phyloP scores from a whole-genome alignment of 2,888 invertebrate species.

The Coenonympha glycerion region DNA sequence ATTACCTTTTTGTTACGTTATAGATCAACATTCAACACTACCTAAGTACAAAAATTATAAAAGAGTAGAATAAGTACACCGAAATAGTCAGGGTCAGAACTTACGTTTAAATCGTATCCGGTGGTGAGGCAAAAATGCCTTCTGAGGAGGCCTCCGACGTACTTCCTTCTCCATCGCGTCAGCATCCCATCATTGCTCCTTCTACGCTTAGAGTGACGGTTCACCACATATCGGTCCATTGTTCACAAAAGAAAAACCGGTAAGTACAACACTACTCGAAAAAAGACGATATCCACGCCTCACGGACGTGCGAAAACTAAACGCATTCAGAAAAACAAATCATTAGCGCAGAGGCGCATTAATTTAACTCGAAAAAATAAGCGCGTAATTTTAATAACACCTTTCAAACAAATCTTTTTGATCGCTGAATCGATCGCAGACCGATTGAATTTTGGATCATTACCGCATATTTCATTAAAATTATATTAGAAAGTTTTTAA shows the following conservation, averaged over 20 bases:
- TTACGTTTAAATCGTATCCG: slow-evolving; percentile 65
- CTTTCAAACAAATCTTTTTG: slow-evolving; percentile 28
- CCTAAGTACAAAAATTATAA: background rate
- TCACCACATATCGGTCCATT: slow-evolving; percentile 65
- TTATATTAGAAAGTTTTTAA: slow-evolving; percentile 46
- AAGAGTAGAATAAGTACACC: background rate
- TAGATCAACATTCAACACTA: too few relatives aligned
- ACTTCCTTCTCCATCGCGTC: slow-evolving; percentile 59
- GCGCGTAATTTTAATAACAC: slow-evolving; percentile 55
- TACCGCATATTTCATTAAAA: background rate
- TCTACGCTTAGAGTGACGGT: slow-evolving; percentile 56
- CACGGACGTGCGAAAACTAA: slow-evolving; percentile 43
- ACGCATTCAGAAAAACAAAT: slow-evolving; percentile 48
- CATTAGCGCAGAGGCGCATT: slow-evolving; percentile 45
- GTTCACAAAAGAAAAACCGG: slow-evolving; percentile 27
- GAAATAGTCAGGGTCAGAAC: slow-evolving; percentile 29
- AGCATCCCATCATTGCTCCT: slow-evolving; percentile 56
- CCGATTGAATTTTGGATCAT: background rate
- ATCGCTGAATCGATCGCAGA: background rate
- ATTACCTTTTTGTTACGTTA: too few relatives aligned
- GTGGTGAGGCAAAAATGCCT: slow-evolving; percentile 57
- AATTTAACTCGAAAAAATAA: slow-evolving; percentile 52
- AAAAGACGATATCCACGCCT: slow-evolving; percentile 40
- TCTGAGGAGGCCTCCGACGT: slow-evolving; percentile 46
- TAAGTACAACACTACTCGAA: slow-evolving; percentile 24